phyloP scores from a whole-genome alignment of 2,113 vertebrate genomes.

The Aviceda subcristata region DNA sequence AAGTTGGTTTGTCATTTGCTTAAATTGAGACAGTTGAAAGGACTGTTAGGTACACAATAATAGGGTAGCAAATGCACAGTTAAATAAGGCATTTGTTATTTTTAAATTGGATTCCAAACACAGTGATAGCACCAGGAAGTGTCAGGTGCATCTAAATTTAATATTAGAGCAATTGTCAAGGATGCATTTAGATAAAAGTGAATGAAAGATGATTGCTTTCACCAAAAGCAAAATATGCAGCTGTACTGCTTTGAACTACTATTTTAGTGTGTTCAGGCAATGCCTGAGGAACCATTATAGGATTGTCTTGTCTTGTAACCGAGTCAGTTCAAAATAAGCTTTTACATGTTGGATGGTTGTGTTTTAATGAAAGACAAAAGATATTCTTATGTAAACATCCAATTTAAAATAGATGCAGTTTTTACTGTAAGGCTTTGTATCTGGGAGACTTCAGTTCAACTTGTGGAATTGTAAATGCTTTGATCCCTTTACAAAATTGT shows the following conservation, averaged over 20 bases:
- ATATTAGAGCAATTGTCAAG: conserved; percentile 4
- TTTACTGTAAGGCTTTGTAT: neutral
- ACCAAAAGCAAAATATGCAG: neutral
- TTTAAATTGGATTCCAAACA: neutral
- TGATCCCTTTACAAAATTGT: neutral
- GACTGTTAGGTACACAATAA: neutral
- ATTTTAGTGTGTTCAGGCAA: neutral
- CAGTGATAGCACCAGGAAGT: neutral
- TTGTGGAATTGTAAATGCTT: neutral
- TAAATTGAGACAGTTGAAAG: neutral
- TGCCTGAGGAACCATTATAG: neutral
- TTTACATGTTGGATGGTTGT: neutral
- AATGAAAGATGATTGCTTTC: neutral
- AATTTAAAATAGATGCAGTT: neutral
- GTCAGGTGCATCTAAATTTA: neutral
- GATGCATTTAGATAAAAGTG: neutral
- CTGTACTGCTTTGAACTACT: conserved; percentile 21
- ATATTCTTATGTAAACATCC: neutral
- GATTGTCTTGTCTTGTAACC: neutral
- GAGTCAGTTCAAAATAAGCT: neutral
- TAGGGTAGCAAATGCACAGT: neutral
- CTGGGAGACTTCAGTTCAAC: neutral
- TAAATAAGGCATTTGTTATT: neutral
- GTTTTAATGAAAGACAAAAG: neutral
- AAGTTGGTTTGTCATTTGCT: neutral